Evolutionary conservation across 64 coral and sea anemone genomes (phyloP), one percentile per base, ranked within the genome.

Genomic region (Montipora cactus): DNA sequence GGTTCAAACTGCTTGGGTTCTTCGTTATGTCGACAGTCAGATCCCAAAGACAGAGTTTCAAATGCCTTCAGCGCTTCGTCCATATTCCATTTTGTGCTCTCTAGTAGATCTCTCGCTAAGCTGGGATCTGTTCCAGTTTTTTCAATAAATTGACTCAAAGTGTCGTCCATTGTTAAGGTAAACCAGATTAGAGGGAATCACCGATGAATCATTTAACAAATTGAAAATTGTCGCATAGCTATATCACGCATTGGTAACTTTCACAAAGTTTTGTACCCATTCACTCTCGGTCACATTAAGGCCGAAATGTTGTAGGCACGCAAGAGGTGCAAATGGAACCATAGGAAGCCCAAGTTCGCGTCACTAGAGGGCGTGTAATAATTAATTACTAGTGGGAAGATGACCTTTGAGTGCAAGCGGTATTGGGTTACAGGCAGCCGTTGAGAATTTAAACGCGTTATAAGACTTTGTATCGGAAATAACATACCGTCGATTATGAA

Each of bases 81-180:
- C 61, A 91, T 87, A 49, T 98, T 45, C 96, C 96, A 95, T 19
- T 95, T 53, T 59, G 88, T 92, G 47, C 89, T 93, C 13, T 88
- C 45, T 28, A 98, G 74, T 5, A 98, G 62, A 83, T 98, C 96
- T 76, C 93, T 90, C 4, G 96, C 96, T n/a, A 98, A 73, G 10
- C 74, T 62, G 14, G 93, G 89, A 84, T 98, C 96, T 2, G 87
- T 78, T 16, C 96, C 96, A 18, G 96, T 98, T 72, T 95, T 74
- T 58, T 94, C 93, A 16, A 98, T 90, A 76, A 98, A 98, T 59
- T 51, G 79, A 89, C 90, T 92, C 12, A 98, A 67, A 62, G 84
- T 79, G 4, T 95, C 84, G 50, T 98, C 96, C 96, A 95, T 98
- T 89, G 81, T 55, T 45, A 67, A 28, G 85, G 51, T 9, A 15